phyloP scores from a whole-genome alignment of 2,888 invertebrate genomes.

The Brenthis ino region DNA sequence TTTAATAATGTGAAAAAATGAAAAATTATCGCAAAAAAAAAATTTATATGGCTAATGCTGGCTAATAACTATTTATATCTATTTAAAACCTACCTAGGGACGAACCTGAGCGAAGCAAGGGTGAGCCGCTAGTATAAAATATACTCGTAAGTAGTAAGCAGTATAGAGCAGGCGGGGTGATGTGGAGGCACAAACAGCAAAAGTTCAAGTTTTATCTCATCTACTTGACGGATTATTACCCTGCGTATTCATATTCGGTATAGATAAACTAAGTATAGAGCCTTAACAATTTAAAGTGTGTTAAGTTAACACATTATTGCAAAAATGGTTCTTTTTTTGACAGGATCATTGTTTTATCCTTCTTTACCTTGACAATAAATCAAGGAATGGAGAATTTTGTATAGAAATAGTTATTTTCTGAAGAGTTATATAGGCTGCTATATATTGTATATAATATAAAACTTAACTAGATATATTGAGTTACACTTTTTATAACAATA shows the following conservation, averaged over 20 bases:
- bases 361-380: no score
- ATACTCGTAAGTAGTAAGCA: conserved; percentile 27
- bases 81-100: no score
- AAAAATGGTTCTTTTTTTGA: neutral
- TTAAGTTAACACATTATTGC: neutral
- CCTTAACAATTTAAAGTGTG: conserved; percentile 9
- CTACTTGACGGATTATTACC: conserved; percentile 79
- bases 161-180: conserved; percentile 40
- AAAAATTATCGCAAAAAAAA: no score
- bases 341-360: no score
- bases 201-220: conserved; percentile 80
- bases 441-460: conserved; percentile 15
- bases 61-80: no score
- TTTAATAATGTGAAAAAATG: no score
- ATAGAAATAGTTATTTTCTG: no score
- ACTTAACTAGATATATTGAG: conserved; percentile 24
- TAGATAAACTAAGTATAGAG: conserved; percentile 57
- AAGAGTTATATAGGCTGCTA: no score
- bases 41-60: no score
- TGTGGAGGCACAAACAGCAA: conserved; percentile 62
- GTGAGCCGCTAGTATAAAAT: no score
- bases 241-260: conserved; percentile 74
- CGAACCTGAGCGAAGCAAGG: no score
- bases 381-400: no score
- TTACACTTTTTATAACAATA: neutral